A percentile compares a stretch with the other conserved stretches of the same genome.
Conservation (phyloP, 2,888 invertebrate genomes). For the Nemurella pictetii region DNA sequence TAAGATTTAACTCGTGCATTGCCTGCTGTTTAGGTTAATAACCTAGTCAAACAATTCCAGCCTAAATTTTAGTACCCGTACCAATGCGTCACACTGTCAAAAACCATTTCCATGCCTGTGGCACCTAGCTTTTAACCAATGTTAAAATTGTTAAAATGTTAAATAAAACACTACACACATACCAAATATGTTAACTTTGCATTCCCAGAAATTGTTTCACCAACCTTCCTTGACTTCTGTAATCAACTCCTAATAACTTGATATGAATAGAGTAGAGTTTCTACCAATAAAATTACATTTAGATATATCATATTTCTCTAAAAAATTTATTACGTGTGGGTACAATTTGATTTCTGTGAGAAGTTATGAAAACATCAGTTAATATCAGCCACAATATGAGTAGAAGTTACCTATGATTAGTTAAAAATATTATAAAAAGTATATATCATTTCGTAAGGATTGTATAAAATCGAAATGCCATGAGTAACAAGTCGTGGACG, state of each 20-base stretch:
- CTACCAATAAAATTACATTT: no score
- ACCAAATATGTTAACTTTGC: no score
- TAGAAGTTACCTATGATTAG: neutral
- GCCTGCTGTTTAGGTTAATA: neutral
- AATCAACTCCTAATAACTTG: no score
- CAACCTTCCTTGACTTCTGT: no score
- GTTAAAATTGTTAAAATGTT: neutral
- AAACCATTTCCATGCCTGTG: neutral
- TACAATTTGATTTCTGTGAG: neutral
- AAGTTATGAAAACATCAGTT: neutral
- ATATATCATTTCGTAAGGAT: neutral
- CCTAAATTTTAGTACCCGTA: neutral
- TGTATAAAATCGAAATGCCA: neutral
- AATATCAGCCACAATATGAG: neutral
- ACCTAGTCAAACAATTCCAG: neutral
- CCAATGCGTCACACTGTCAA: neutral
- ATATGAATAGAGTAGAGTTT: no score
- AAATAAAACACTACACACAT: neutral
- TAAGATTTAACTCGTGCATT: neutral
- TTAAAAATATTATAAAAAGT: neutral
- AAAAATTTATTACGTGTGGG: no score
- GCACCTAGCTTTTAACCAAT: neutral
- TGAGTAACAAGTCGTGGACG: neutral
- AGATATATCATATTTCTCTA: no score
- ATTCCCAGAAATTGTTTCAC: no score